Conservation (phyloP, 1,140 invertebrate genomes). For the Homarus americanus region DNA sequence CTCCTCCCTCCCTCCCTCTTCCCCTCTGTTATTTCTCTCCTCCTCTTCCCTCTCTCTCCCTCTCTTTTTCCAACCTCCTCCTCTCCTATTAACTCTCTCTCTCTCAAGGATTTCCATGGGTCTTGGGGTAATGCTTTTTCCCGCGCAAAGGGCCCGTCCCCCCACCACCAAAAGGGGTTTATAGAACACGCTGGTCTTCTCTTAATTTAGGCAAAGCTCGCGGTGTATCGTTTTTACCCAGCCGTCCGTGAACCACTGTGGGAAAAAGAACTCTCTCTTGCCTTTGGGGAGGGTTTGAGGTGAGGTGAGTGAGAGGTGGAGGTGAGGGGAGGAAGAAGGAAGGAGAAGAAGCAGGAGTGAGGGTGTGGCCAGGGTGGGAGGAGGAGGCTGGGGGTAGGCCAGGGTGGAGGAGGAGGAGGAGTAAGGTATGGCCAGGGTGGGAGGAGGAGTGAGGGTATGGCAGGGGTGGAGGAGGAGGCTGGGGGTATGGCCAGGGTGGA, state of each 20-base stretch:
- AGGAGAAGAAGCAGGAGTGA: no score
- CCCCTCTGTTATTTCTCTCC: neutral
- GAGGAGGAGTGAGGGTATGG: no score
- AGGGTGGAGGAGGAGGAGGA: no score
- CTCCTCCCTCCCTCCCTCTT: neutral
- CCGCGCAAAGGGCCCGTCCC: neutral
- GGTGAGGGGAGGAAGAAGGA: no score
- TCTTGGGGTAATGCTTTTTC: constrained; percentile 45
- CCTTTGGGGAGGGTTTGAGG: neutral
- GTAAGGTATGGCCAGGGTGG: no score
- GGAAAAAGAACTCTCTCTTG: neutral
- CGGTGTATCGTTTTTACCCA: constrained; percentile 38
- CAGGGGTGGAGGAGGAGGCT: no score
- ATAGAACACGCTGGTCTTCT: constrained; percentile 47
- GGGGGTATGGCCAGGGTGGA: no score
- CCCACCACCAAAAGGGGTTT: constrained; percentile 28
- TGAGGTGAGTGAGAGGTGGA: no score
- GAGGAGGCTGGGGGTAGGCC: no score
- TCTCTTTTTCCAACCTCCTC: neutral
- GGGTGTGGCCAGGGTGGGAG: no score
- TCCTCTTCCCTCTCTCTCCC: neutral
- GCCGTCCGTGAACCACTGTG: constrained; percentile 11
- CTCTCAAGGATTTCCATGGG: neutral
- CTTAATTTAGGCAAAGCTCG: constrained; percentile 54
- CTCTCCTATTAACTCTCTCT: neutral